Evolutionary conservation across 2,797 vertebrate genomes (phyloP), one percentile per base, ranked within the genome.

Genomic region (Crenichthys baileyi): DNA sequence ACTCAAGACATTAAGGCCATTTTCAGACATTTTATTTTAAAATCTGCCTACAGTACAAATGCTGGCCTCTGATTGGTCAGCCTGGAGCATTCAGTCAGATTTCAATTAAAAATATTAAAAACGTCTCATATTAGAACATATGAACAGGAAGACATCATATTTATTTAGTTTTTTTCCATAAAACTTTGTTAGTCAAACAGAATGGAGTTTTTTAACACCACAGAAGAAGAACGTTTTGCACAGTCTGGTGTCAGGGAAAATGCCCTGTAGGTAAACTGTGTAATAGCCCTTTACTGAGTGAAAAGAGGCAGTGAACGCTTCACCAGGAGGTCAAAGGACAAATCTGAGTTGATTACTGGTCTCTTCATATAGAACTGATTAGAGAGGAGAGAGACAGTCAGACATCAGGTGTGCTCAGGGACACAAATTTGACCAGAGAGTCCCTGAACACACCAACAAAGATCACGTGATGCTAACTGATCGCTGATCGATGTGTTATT

Each of bases 11-110:
- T 48, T 22, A 7, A 13, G 74, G 1, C 36, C 9, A 7, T 50
- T 80, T 39, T 70, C 5, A 68, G 29, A 55, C 0, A 0, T 80
- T 91, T 92, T 88, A 89, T 86, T 92, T 79, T 76, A 0, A 83
- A 85, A 82, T 80, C 8, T 3, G 70, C 39, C 61, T 72, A 74
- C 11, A 7, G 41, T 85, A 85, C 78, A 89, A 90, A 88, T 5
- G 41, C 56, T 78, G 77, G 1, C 4, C 61, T 76, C 56, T 77
- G 51, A 73, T 81, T 86, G 75, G 73, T 58, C 75, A 79, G 53
- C 61, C 3, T 48, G 51, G 76, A 71, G 13, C 67, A 84, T 87
- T 85, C 78, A 74, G 71, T 82, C 71, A 55, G 16, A 74, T 72
- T 60, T 7, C 70, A 72, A 55, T 56, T 73, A 88, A 63, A 81